phyloP scores from a whole-genome alignment of 2,113 vertebrate genomes.

The Trachemys scripta region DNA sequence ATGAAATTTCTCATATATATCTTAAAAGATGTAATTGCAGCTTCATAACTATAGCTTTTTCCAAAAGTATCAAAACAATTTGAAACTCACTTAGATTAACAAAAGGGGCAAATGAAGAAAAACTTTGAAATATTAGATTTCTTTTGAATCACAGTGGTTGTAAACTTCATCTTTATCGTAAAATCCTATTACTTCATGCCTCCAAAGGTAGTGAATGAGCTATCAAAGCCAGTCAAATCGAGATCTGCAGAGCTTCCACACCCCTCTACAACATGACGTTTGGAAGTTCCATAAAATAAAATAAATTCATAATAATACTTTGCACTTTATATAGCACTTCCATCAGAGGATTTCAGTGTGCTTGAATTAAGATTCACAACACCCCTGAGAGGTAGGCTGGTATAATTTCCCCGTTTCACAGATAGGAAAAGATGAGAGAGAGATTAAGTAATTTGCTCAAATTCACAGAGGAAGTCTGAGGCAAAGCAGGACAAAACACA shows the following conservation, averaged over 20 bases:
- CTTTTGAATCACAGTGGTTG: neutral
- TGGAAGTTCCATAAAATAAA: constrained; percentile 3
- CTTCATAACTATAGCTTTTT: neutral
- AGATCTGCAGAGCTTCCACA: constrained; percentile 10
- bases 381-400: neutral
- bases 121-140: neutral
- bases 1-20: constrained; percentile 24
- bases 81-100: constrained; percentile 28
- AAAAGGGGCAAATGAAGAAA: neutral
- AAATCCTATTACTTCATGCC: neutral
- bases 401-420: constrained; percentile 15
- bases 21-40: constrained; percentile 7
- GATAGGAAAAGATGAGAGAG: constrained; percentile 15
- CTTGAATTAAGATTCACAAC: constrained; percentile 10
- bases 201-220: constrained; percentile 23
- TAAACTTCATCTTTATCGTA: neutral
- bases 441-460: constrained; percentile 17
- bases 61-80: constrained; percentile 17
- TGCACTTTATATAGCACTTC: neutral
- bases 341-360: neutral
- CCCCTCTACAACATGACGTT: accelerated
- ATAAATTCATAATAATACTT: neutral
- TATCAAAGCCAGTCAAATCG: constrained; percentile 8
- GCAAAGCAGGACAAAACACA: neutral
- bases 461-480: constrained; percentile 23